phyloP scores from a whole-genome alignment of 2,113 vertebrate genomes.

The Colinus virginianus region DNA sequence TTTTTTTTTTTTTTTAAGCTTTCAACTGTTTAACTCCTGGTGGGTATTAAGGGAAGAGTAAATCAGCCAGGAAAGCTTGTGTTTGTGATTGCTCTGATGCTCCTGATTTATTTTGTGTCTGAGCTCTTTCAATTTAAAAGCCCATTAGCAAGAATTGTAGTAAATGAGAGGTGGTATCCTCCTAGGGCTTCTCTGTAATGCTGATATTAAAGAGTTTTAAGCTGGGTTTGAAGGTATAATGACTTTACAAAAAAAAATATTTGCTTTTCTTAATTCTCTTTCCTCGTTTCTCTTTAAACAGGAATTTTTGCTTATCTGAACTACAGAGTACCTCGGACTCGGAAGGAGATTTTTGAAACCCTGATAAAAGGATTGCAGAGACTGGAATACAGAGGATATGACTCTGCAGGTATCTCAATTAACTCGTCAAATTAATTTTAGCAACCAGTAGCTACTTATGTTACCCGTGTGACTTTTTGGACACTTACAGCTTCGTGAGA shows the following conservation, averaged over 20 bases:
- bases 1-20: slow-evolving; percentile 32
- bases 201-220: neutral
- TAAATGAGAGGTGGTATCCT: neutral
- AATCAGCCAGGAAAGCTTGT: neutral
- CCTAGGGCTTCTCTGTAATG: neutral
- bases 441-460: neutral
- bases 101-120: neutral
- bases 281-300: slow-evolving; percentile 56
- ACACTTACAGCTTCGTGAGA: neutral
- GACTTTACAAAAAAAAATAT: neutral
- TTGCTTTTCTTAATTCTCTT: neutral
- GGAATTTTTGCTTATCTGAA: slow-evolving; percentile 99
- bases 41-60: neutral
- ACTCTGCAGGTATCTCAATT: slow-evolving; percentile 90
- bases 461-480: neutral
- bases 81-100: neutral
- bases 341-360: slow-evolving; percentile 93
- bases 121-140: neutral
- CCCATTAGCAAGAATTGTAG: neutral
- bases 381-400: slow-evolving; percentile 97
- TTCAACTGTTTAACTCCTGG: slow-evolving; percentile 39
- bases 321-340: slow-evolving; percentile 91
- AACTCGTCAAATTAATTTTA: neutral
- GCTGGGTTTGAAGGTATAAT: neutral
- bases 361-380: slow-evolving; percentile 94